phyloP scores from a whole-genome alignment of 2,797 vertebrate species.

The Cryptoprocta ferox region DNA sequence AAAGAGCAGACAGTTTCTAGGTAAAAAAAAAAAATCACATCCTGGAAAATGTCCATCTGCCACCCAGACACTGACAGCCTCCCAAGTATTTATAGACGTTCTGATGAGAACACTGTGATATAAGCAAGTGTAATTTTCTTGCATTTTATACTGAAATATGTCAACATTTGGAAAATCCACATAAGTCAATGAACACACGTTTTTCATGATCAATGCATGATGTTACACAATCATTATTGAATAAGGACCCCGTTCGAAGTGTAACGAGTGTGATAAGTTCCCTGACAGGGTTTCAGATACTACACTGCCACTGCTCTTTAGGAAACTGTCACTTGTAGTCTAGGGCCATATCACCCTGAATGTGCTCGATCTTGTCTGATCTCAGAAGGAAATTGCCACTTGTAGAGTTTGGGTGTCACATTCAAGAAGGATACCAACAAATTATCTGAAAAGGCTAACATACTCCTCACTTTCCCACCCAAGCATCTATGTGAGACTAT shows the following conservation, averaged over 20 bases:
- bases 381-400: background rate
- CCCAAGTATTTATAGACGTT: background rate
- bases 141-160: background rate
- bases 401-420: background rate
- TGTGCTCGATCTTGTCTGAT: too few relatives aligned
- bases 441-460: background rate
- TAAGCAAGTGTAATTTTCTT: slow-evolving; percentile 2
- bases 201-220: background rate
- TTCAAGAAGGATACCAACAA: background rate
- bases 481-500: background rate
- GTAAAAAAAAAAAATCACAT: background rate
- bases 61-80: background rate
- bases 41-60: background rate
- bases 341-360: too few relatives aligned
- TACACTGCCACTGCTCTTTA: background rate
- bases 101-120: background rate
- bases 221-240: background rate
- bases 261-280: background rate
- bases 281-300: background rate
- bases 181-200: background rate
- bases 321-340: background rate
- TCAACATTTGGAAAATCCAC: background rate
- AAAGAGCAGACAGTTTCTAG: slow-evolving; percentile 25
- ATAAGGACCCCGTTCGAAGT: background rate
- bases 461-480: background rate